These are phyloP conservation scores for Danio kyathit DNA, from an alignment of 2,797 vertebrate species.

Conservation along the genomic window DNA sequence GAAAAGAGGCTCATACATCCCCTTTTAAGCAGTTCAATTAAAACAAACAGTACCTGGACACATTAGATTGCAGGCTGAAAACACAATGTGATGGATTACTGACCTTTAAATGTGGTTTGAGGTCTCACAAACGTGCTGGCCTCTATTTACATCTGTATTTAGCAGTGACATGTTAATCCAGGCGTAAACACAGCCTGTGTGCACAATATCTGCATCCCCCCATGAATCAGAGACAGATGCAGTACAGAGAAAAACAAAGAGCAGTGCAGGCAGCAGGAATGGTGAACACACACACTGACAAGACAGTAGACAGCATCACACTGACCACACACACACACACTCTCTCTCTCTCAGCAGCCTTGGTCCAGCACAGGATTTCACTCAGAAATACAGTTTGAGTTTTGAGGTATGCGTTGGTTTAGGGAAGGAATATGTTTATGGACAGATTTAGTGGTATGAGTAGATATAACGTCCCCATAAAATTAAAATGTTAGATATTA, in stretches of 20 bases:
- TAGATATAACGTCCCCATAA: too few species aligned
- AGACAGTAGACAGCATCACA: background rate
- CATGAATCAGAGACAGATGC: background rate
- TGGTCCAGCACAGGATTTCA: too few species aligned
- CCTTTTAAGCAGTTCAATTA: too few species aligned
- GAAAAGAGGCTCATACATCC: too few species aligned
- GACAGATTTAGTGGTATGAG: too few species aligned
- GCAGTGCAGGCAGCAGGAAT: conserved; percentile 6
- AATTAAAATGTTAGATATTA: too few species aligned
- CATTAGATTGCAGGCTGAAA: background rate
- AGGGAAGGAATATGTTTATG: too few species aligned
- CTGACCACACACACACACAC: too few species aligned
- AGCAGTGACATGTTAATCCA: background rate
- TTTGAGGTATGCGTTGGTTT: too few species aligned
- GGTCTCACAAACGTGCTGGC: background rate
- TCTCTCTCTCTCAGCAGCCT: too few species aligned
- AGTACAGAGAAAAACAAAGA: conserved; percentile 22
- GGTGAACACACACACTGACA: background rate
- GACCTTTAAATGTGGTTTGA: background rate
- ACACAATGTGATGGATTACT: background rate
- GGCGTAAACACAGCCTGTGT: background rate
- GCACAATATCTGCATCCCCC: background rate
- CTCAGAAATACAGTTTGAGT: too few species aligned
- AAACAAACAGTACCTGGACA: background rate
- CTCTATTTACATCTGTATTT: background rate